phyloP scores from a whole-genome alignment of 2,797 vertebrate genomes.

The Cryptoprocta ferox region DNA sequence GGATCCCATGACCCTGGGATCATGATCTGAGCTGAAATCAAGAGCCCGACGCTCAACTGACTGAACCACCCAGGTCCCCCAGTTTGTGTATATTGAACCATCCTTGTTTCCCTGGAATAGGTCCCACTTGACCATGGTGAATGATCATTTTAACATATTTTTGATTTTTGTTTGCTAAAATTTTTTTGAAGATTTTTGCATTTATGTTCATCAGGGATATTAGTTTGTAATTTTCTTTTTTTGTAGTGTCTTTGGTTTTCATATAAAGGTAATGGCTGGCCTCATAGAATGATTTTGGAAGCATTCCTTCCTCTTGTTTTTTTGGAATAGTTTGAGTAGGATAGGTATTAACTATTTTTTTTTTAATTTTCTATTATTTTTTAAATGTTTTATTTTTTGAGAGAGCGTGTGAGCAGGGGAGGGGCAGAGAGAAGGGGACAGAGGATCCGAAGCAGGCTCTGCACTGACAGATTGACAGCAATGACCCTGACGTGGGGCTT shows the following conservation, averaged over 20 bases:
- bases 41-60: no score
- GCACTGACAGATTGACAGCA: no score
- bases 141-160: background rate
- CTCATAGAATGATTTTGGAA: background rate
- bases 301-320: background rate
- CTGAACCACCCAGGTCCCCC: no score
- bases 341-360: background rate
- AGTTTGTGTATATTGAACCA: background rate
- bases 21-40: no score
- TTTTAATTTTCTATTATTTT: background rate
- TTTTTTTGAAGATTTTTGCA: background rate
- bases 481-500: no score
- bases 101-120: background rate
- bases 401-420: no score
- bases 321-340: background rate
- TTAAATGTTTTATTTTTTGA: no score
- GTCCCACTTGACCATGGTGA: background rate
- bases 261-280: background rate
- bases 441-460: no score
- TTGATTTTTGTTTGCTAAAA: background rate
- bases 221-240: background rate
- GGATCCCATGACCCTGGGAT: no score
- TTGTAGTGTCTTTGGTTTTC: background rate
- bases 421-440: no score
- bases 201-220: background rate